Evolutionary conservation across 2,797 vertebrate genomes (phyloP).

Genomic region (Triplophysa yarkandensis): DNA sequence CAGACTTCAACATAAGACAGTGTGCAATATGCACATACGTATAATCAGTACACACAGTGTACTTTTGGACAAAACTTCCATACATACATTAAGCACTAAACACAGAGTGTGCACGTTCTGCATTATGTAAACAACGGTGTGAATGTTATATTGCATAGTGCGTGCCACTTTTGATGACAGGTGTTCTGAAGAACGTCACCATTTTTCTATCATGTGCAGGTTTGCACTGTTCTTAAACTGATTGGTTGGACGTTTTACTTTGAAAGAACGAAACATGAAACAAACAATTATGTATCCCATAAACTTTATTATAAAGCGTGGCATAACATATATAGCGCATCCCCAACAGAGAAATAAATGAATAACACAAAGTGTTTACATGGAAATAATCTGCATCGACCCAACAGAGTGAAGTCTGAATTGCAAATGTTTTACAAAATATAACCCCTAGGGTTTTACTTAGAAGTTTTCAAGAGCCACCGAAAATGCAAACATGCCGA

Average conservation of each 20-base stretch:
- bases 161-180: too few species aligned
- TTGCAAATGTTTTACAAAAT: constrained; percentile 72
- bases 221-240: neutral
- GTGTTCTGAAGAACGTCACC: too few species aligned
- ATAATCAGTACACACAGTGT: too few species aligned
- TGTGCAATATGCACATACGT: too few species aligned
- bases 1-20: too few species aligned
- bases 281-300: constrained; percentile 33
- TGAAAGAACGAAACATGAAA: neutral
- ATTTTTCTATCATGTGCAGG: too few species aligned
- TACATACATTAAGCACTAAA: too few species aligned
- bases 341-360: constrained; percentile 69
- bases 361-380: constrained; percentile 70
- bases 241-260: neutral
- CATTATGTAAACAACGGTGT: too few species aligned
- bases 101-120: too few species aligned
- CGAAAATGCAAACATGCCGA: constrained; percentile 67
- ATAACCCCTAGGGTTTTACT: constrained; percentile 81
- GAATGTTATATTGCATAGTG: too few species aligned
- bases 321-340: constrained; percentile 51
- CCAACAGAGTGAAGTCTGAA: constrained; percentile 62
- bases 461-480: constrained; percentile 75
- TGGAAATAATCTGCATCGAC: constrained; percentile 68
- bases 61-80: too few species aligned
- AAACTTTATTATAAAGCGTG: constrained; percentile 49